Percentiles rank a stretch among this genome's conserved stretches.
phyloP scores from a whole-genome alignment of 2,113 vertebrate genomes.

The Chloebia gouldiae region DNA sequence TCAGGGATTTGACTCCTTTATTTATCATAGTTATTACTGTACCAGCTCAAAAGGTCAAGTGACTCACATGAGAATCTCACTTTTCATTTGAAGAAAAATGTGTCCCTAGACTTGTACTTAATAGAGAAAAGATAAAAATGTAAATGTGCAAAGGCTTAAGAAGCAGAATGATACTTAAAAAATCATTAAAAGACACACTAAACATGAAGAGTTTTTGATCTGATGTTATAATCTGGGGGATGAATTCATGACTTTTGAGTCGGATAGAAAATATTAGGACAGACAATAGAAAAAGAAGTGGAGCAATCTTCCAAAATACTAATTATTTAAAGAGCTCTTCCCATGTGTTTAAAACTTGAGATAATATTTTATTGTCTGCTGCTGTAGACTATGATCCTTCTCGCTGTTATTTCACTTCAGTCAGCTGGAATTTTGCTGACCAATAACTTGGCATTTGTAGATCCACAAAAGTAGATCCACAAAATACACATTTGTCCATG shows the following conservation, averaged over 20 bases:
- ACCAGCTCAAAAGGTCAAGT: slow-evolving; percentile 3
- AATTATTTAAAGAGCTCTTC: not conserved
- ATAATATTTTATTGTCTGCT: not conserved
- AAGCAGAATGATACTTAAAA: not conserved
- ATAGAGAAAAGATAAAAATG: not conserved
- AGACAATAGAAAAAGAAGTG: not conserved
- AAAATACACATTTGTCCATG: not conserved
- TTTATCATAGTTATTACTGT: not conserved
- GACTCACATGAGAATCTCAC: not conserved
- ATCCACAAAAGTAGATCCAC: not conserved
- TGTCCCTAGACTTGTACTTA: not conserved
- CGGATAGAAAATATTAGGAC: not conserved
- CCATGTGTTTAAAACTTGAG: not conserved
- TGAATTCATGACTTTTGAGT: not conserved
- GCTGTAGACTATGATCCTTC: not conserved
- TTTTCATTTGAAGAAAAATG: slow-evolving; percentile 28
- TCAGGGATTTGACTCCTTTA: not conserved
- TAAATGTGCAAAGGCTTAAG: not conserved
- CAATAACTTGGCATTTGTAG: not conserved
- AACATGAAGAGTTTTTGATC: not conserved
- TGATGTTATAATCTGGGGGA: not conserved
- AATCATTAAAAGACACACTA: not conserved
- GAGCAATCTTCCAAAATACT: not conserved
- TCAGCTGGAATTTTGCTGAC: not conserved
- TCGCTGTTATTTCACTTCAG: not conserved